Conservation (phyloP, 2,797 vertebrate species). For the Microctenopoma lineatum region DNA sequence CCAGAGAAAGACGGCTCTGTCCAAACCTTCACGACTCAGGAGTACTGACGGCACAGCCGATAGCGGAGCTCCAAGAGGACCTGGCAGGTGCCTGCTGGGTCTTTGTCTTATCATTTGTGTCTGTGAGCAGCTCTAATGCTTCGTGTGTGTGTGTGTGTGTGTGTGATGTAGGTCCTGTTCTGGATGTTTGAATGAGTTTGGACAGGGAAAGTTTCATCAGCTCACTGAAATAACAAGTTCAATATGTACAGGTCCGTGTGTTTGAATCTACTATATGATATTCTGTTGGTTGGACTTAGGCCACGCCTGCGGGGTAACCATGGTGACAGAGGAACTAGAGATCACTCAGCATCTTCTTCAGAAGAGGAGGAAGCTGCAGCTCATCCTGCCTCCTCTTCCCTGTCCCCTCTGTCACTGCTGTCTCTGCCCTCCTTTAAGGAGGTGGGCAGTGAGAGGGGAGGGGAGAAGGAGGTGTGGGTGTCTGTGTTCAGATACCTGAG, state of each 20-base stretch:
- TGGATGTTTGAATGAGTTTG: no score
- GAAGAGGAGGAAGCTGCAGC: slow-evolving; percentile 67
- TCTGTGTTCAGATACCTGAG: slow-evolving; percentile 94
- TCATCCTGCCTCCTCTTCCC: slow-evolving; percentile 39
- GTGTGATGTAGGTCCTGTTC: no score
- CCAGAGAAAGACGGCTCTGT: slow-evolving; percentile 81
- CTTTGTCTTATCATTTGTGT: no score
- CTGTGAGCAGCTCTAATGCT: no score
- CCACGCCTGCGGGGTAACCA: slow-evolving; percentile 68
- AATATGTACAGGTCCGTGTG: no score
- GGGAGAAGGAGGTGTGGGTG: slow-evolving; percentile 98
- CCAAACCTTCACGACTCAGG: slow-evolving; percentile 81
- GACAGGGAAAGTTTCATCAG: no score
- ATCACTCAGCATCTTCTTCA: slow-evolving; percentile 72
- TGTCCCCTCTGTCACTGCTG: slow-evolving; percentile 77
- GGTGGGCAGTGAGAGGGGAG: slow-evolving; percentile 87
- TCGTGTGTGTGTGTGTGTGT: no score
- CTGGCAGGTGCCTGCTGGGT: slow-evolving; percentile 66
- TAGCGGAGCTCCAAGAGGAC: slow-evolving; percentile 55
- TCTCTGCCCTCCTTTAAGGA: slow-evolving; percentile 85
- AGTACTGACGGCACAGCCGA: slow-evolving; percentile 64
- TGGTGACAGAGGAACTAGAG: slow-evolving; percentile 42
- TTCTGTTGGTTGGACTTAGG: slow-evolving; percentile 37
- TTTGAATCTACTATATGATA: no score
- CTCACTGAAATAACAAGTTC: no score